Conservation (phyloP, 30 jellyfish, hydroid and myxozoan species). For the Aurelia aurita complex sp. Pacific region DNA sequence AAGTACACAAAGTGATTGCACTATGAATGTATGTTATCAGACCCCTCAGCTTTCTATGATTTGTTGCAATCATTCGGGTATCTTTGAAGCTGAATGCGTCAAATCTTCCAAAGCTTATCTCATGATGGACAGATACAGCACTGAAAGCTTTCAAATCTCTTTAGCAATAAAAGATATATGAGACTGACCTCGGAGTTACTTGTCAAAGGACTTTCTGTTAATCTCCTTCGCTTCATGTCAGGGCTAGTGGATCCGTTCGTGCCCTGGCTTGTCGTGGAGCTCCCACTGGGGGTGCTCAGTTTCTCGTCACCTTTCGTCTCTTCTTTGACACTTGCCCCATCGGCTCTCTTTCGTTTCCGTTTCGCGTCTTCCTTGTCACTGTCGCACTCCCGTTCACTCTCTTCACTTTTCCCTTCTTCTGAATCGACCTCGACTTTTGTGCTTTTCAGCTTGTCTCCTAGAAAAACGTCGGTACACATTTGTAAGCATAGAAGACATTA, state of each 20-base stretch:
- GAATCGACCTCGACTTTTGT: slow-evolving; percentile 48
- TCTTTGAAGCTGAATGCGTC: too few species aligned
- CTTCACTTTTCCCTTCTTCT: slow-evolving; percentile 55
- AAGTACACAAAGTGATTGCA: too few species aligned
- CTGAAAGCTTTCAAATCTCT: background rate
- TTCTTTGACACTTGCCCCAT: slow-evolving; percentile 36
- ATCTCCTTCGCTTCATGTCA: slow-evolving; percentile 83
- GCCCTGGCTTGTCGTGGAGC: slow-evolving; percentile 64
- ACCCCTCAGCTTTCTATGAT: too few species aligned
- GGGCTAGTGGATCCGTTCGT: slow-evolving; percentile 89
- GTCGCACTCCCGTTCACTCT: slow-evolving; percentile 69
- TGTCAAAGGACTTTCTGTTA: slow-evolving; percentile 85
- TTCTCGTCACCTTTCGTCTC: slow-evolving; percentile 64
- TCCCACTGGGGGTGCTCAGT: slow-evolving; percentile 57
- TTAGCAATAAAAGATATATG: background rate
- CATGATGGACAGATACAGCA: background rate
- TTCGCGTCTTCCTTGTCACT: slow-evolving; percentile 67
- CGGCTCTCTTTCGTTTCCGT: slow-evolving; percentile 53
- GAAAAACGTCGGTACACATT: background rate
- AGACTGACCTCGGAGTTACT: slow-evolving; percentile 72
- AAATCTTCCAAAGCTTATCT: too few species aligned
- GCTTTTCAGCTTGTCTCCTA: slow-evolving; percentile 39
- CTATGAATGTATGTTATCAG: too few species aligned
- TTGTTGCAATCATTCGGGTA: too few species aligned
- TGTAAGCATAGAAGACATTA: too few species aligned